Base-by-base conservation (phyloP, 2,113 vertebrate genomes). In the Romanogobio albipinnatus region DNA sequence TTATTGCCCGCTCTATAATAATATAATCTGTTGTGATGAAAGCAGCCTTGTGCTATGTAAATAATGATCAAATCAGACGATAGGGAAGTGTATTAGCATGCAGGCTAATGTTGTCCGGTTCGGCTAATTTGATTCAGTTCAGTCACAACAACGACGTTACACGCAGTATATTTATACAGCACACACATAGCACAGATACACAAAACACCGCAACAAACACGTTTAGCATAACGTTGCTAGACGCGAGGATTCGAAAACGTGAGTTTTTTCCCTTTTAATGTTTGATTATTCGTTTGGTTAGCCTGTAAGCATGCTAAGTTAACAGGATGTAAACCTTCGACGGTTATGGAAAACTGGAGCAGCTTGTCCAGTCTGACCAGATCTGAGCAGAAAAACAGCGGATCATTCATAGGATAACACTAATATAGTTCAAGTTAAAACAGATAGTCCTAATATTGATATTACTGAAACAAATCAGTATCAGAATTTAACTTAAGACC, bases 81-180 rank as follows among this genome's bases (percentile, higher is more conserved):
- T 39, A 15, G 33, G 64, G 80, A 70, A 70, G 49, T 71, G 11
- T 13, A n/a, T 71, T 82, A 82, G 80, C 80, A 58, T 82, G 14
- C 13, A 14, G 5, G 80, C 80, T 82, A 71, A 9, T 51, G 58
- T 9, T 45, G 4, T 62, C 58, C 2, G 13, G 8, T 47, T 26
- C 14, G 14, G 8, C 58, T 10, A 78, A 78, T 36, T 53, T 43
- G 29, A 77, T 79, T 62, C 13, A 62, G 58, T n/a, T 19, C 5
- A 9, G 58, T 45, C 58, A 45, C 47, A 5, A 59, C n/a, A 17
- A n/a, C n/a, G 36, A 62, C 45, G 58, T 26, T 13, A 58, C 51
- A 15, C 19, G 7, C 5, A 58, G 19, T 59, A 24, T 43, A 59
- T 43, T 43, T 11, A 43, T 8, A 43, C 24, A 9, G 3, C 14